Evolutionary conservation across 2,113 vertebrate species (phyloP).

Genomic region (Talpa occidentalis): DNA sequence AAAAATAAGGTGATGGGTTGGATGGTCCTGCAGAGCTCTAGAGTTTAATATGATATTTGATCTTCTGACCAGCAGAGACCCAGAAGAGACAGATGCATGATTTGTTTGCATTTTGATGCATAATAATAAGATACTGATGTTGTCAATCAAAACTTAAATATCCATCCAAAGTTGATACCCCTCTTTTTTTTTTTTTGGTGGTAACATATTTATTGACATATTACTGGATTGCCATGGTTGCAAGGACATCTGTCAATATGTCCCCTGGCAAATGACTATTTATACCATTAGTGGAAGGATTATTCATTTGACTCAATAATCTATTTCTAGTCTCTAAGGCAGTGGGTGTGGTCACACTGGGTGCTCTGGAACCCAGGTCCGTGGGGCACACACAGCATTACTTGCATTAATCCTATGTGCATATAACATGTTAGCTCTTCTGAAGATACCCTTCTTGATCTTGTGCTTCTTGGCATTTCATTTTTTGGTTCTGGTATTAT

Average conservation of each 20-base stretch:
- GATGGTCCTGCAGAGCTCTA: background rate
- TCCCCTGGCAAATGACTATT: slow-evolving; percentile 98
- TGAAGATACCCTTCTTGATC: too few relatives aligned
- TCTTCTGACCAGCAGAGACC: background rate
- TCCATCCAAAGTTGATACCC: background rate
- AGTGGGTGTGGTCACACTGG: slow-evolving; percentile 96
- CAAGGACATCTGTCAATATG: slow-evolving; percentile 94
- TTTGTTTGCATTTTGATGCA: slow-evolving; percentile 1
- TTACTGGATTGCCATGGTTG: slow-evolving; percentile 97
- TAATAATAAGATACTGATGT: background rate
- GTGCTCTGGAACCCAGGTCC: slow-evolving; percentile 98
- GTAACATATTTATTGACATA: slow-evolving; percentile 94
- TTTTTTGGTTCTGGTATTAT: background rate
- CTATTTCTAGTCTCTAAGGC: slow-evolving; percentile 99
- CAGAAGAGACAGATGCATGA: background rate
- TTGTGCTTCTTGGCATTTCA: background rate
- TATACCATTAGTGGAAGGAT: slow-evolving; percentile 95
- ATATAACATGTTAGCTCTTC: too few relatives aligned
- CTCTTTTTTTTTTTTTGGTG: slow-evolving; percentile 94
- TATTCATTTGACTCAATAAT: slow-evolving; percentile 97
- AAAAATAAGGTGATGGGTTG: background rate
- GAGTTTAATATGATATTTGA: background rate
- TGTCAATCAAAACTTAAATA: background rate
- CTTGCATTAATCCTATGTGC: slow-evolving; percentile 99
- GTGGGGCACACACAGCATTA: slow-evolving; percentile 97